phyloP scores from a whole-genome alignment of 2,113 vertebrate species.

The Phalacrocorax pelagicus region DNA sequence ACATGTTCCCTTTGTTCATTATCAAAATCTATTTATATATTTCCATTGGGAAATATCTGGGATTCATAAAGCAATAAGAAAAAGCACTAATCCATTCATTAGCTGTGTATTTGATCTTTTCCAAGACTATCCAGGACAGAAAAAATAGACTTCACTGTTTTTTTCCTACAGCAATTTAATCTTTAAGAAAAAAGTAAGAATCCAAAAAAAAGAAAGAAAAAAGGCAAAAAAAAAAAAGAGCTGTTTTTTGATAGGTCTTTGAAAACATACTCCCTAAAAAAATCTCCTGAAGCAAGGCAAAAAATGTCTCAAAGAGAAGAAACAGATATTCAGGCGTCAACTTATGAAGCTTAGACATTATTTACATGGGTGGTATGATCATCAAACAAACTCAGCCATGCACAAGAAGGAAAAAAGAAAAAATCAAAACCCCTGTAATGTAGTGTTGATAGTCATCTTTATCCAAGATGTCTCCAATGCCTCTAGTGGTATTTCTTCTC shows the following conservation, averaged over 20 bases:
- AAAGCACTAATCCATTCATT: conserved; percentile 42
- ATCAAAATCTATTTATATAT: conserved; percentile 50
- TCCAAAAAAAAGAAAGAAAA: background rate
- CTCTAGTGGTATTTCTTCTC: background rate
- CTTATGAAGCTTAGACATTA: background rate
- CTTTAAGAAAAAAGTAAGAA: background rate
- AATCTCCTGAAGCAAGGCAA: background rate
- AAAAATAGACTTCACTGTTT: background rate
- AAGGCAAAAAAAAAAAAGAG: background rate
- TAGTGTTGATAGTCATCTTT: background rate
- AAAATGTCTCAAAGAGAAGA: background rate
- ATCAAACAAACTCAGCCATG: background rate
- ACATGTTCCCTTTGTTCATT: conserved; percentile 20
- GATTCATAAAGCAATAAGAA: background rate
- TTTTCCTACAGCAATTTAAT: background rate
- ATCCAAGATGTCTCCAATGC: background rate
- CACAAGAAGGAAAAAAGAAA: background rate
- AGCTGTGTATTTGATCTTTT: conserved; percentile 51
- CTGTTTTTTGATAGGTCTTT: background rate
- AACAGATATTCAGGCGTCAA: background rate
- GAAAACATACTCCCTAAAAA: background rate
- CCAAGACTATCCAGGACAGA: background rate
- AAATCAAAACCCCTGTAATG: background rate
- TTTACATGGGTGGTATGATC: background rate
- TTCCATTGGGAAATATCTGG: conserved; percentile 51